Evolutionary conservation across 2,888 invertebrate species (phyloP), one percentile per base, ranked within the genome.

Genomic region (Philereme vetulata): DNA sequence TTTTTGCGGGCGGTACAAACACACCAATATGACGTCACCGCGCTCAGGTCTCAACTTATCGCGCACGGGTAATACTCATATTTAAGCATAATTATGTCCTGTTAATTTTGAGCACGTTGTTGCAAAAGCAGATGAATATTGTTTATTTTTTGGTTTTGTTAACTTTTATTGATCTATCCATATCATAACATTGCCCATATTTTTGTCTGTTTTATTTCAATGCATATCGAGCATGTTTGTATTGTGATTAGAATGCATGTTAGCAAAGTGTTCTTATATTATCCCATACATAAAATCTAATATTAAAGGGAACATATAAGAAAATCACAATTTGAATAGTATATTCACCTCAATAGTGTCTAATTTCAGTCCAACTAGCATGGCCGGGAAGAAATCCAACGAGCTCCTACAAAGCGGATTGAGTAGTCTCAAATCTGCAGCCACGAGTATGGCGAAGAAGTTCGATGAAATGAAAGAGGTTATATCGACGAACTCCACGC

Each of bases 401-500:
- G 97, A 97, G 86, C 92, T 97, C 46, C 93, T 97, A 51, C 96
- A 97, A 87, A 97, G 97, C 64, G 97, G 97, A 44, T 90, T 97
- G 45, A 97, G 96, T 80, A 97, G 97, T 75, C 93, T 98, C 43
- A 97, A 97, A 82, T 96, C 95, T 9, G 97, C 96, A 0, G 97
- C 97, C 0, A 97, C 95, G 2, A 95, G 96, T 44, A 94, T 98
- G 81, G 97, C 95, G 32, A 97, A 97, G 78, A 97, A 97, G 78
- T 95, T 97, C 74, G 98, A 97, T 79, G 98, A 97, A 84, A 96
- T 98, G 82, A 97, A 97, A 81, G 97, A 97, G 82, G 97, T 96
- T 33, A 97, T 97, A 72, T 97, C 97, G 3, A 96, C 96, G 0
- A 97, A 96, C 68, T 95, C 96, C n/a, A 97, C 97, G 7, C 97